Percentiles rank a stretch among this genome's conserved stretches.
Evolutionary conservation across 1,140 invertebrate species (phyloP).

Genomic region (Heliconius himera): DNA sequence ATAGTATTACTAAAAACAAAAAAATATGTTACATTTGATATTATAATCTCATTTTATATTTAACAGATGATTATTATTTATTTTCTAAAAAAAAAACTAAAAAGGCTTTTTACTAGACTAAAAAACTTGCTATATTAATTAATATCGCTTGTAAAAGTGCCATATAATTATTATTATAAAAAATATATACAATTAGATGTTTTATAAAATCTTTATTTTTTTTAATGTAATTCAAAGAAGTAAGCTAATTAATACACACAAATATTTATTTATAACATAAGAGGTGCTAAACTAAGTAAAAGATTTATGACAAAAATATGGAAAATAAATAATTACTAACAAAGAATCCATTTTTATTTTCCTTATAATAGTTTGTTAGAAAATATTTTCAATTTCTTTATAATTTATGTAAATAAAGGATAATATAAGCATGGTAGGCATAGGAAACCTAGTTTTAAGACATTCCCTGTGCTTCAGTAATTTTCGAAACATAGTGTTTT

Average conservation of each 20-base stretch:
- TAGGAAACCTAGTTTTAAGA: too few species aligned
- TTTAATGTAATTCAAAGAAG: background rate
- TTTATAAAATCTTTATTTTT: slow-evolving; percentile 20
- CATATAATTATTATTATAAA: background rate
- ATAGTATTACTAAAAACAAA: background rate
- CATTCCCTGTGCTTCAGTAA: too few species aligned
- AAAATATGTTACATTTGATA: background rate
- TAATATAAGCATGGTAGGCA: too few species aligned
- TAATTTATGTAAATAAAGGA: too few species aligned
- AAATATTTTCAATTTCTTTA: too few species aligned
- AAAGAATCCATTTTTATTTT: slow-evolving; percentile 13
- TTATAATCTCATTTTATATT: background rate
- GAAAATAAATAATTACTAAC: slow-evolving; percentile 39
- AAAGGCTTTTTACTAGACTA: background rate
- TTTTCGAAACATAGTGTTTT: too few species aligned
- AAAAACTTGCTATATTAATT: background rate
- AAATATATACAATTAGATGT: slow-evolving; percentile 1
- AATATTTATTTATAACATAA: slow-evolving; percentile 23
- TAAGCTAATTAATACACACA: background rate
- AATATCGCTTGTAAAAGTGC: background rate
- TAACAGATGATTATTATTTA: background rate
- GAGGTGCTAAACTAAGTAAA: slow-evolving; percentile 25
- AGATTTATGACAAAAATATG: slow-evolving; percentile 19
- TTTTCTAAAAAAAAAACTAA: background rate
- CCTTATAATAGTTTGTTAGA: background rate